Evolutionary conservation across 1,140 invertebrate species (phyloP).

Genomic region (Scaptodrosophila lebanonensis): DNA sequence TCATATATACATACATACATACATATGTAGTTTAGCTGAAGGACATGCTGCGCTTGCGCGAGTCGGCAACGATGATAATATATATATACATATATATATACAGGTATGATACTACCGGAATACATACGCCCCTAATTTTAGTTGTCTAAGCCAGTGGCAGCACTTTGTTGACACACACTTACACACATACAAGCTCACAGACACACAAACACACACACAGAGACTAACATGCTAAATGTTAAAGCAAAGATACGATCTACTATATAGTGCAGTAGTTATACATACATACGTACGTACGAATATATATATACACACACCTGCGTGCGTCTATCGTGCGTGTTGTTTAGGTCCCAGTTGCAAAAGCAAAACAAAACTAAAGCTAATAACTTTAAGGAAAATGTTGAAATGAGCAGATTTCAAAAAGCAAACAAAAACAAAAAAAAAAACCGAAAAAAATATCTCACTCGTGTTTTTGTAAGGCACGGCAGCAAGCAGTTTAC

Average conservation of each 20-base stretch:
- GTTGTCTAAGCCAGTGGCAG: constrained; percentile 47
- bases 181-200: constrained; percentile 23
- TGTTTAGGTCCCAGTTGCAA: constrained; percentile 66
- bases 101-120: constrained; percentile 40
- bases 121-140: constrained; percentile 52
- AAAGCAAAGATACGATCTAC: constrained; percentile 56
- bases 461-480: too few species aligned
- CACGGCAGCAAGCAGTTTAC: too few species aligned
- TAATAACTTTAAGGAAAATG: constrained; percentile 40
- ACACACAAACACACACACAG: constrained; percentile 26
- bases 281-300: constrained; percentile 23
- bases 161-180: constrained; percentile 53
- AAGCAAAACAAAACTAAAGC: constrained; percentile 27
- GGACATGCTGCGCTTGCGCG: constrained; percentile 58
- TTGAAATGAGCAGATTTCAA: constrained; percentile 46
- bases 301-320: too few species aligned
- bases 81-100: constrained; percentile 34
- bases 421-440: constrained; percentile 17
- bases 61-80: constrained; percentile 54
- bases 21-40: constrained; percentile 47
- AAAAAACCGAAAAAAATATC: too few species aligned
- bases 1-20: constrained; percentile 17
- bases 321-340: too few species aligned
- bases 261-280: constrained; percentile 53
- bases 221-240: constrained; percentile 71